Evolutionary conservation across 2,888 invertebrate genomes (phyloP).

Genomic region (Magallana nippona): DNA sequence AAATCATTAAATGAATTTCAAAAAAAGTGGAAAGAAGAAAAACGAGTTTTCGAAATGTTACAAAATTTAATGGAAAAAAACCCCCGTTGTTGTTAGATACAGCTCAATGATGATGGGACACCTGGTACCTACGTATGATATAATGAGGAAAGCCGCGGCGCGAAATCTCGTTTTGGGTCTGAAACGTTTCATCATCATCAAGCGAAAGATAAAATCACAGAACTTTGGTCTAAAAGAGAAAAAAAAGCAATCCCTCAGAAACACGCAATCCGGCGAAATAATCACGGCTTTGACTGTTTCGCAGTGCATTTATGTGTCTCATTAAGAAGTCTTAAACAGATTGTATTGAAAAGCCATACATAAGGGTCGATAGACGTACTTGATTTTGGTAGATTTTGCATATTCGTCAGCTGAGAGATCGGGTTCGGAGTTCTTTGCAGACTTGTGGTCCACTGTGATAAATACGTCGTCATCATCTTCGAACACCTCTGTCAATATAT

Average conservation of each 20-base stretch:
- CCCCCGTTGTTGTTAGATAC: too few species aligned
- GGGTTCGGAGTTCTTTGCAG: slow-evolving; percentile 43
- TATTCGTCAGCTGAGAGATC: slow-evolving; percentile 54
- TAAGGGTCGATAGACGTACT: slow-evolving; percentile 44
- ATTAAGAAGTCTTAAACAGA: too few species aligned
- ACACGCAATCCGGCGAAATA: neutral
- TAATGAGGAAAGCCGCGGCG: slow-evolving; percentile 70
- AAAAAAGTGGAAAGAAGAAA: neutral
- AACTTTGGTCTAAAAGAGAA: slow-evolving; percentile 57
- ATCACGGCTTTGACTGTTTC: too few species aligned
- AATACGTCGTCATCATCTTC: slow-evolving; percentile 65
- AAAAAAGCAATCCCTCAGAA: neutral
- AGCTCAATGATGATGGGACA: too few species aligned
- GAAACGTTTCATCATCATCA: slow-evolving; percentile 74
- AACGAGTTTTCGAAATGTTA: too few species aligned
- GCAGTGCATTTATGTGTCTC: too few species aligned
- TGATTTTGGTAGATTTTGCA: slow-evolving; percentile 54
- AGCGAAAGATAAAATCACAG: slow-evolving; percentile 62
- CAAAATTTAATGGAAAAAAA: too few species aligned
- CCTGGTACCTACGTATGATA: slow-evolving; percentile 67
- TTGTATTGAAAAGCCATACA: too few species aligned
- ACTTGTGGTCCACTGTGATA: slow-evolving; percentile 49
- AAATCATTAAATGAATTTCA: neutral
- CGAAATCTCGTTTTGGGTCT: slow-evolving; percentile 71
- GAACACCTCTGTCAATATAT: slow-evolving; percentile 59